Evolutionary conservation across 2,888 invertebrate species (phyloP).

Genomic region (Ophion obscuratus): DNA sequence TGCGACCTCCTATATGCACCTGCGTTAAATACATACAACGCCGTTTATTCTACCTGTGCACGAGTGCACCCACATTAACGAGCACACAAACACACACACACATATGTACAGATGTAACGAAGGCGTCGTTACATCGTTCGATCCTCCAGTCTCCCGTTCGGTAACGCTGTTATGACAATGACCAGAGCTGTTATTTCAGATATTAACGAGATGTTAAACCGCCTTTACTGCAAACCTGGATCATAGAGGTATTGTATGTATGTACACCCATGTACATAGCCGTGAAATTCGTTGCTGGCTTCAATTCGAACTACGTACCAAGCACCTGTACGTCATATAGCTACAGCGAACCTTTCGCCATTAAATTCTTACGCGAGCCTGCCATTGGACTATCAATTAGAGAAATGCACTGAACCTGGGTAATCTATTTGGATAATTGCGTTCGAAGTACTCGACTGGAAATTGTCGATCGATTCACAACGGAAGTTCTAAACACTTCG

Average conservation of each 20-base stretch:
- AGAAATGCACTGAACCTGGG: background rate
- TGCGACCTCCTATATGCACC: constrained; percentile 31
- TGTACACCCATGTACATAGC: constrained; percentile 4
- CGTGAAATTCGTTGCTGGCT: constrained; percentile 23
- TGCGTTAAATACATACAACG: constrained; percentile 20
- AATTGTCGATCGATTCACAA: too few relatives aligned
- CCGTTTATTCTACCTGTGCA: background rate
- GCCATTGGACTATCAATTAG: constrained; percentile 3
- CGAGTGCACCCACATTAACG: background rate
- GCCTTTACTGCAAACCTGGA: constrained; percentile 42
- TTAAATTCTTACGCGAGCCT: background rate
- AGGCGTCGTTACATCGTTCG: constrained; percentile 40
- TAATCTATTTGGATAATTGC: background rate
- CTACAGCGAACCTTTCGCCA: background rate
- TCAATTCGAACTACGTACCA: constrained; percentile 19
- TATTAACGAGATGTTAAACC: constrained; percentile 74
- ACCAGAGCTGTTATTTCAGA: constrained; percentile 72
- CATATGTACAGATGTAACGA: background rate
- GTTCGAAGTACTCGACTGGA: too few relatives aligned
- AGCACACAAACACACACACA: too few relatives aligned
- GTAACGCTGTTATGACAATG: constrained; percentile 58
- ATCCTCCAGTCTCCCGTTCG: constrained; percentile 28
- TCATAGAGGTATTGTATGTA: constrained; percentile 18
- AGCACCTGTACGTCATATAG: background rate
- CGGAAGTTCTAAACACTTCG: too few relatives aligned